These are phyloP conservation scores for Salminus brasiliensis DNA, from an alignment of 2,113 vertebrate species.

Conservation along the genomic window DNA sequence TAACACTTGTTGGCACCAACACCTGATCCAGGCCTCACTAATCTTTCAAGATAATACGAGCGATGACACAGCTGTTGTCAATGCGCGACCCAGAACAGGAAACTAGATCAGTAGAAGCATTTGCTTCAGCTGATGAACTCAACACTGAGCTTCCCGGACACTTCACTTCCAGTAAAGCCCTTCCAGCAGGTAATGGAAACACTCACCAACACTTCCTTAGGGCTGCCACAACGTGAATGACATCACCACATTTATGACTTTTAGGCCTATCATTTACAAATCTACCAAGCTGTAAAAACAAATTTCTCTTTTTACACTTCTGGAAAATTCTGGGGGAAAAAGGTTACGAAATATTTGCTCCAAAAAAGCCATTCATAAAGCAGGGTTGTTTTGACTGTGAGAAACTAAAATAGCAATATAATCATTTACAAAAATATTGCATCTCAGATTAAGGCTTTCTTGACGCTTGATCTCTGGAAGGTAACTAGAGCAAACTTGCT, in stretches of 20 bases:
- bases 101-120: slow-evolving; percentile 13
- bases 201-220: slow-evolving; percentile 1
- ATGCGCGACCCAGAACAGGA: not conserved
- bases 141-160: not conserved
- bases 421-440: not conserved
- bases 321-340: slow-evolving; percentile 1
- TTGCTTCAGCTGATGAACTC: slow-evolving; percentile 3
- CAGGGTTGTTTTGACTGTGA: not conserved
- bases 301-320: not conserved
- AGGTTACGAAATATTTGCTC: not conserved
- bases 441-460: not conserved
- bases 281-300: not conserved
- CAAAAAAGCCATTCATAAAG: not conserved
- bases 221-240: not conserved
- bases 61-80: not conserved
- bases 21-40: not conserved
- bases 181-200: slow-evolving; percentile 46
- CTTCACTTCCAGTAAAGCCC: slow-evolving; percentile 33
- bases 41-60: not conserved
- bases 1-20: not conserved
- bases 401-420: not conserved
- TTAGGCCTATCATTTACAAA: not conserved
- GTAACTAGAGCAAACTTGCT: too few species aligned
- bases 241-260: slow-evolving; percentile 9
- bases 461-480: too few species aligned